Percentiles rank a stretch among this genome's conserved stretches.
phyloP scores from a whole-genome alignment of 1,140 invertebrate genomes.

The Leptonema lineaticorne region DNA sequence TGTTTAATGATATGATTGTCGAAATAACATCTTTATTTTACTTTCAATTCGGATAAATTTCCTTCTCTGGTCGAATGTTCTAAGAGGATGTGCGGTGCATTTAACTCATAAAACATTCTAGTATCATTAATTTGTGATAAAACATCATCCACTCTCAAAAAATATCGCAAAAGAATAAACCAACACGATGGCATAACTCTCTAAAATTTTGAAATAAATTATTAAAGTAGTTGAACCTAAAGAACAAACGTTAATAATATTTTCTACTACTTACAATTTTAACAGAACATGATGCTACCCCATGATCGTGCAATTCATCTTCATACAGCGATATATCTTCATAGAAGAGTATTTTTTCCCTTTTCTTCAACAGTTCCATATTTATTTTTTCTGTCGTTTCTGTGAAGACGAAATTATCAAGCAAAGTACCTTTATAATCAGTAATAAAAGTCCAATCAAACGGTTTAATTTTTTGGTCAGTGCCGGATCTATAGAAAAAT shows the following conservation, averaged over 20 bases:
- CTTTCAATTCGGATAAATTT: conserved; percentile 63
- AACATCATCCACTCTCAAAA: conserved; percentile 92
- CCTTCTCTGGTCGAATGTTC: conserved; percentile 78
- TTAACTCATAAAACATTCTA: conserved; percentile 83
- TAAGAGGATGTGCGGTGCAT: conserved; percentile 71
- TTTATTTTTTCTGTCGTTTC: conserved; percentile 80
- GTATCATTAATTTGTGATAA: conserved; percentile 90
- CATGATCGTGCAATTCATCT: conserved; percentile 98
- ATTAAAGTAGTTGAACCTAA: neutral
- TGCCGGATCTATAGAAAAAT: conserved; percentile 53
- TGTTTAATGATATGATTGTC: neutral
- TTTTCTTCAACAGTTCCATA: conserved; percentile 84
- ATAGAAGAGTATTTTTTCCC: conserved; percentile 94
- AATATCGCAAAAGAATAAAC: conserved; percentile 89
- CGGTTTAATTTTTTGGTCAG: conserved; percentile 78
- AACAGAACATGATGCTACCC: conserved; percentile 83
- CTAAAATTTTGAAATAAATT: conserved; percentile 58
- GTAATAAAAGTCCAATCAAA: conserved; percentile 99
- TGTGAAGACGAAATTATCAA: conserved; percentile 60
- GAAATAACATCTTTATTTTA: conserved; percentile 43
- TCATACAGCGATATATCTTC: conserved; percentile 93
- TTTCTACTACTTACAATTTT: conserved; percentile 80
- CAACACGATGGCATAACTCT: conserved; percentile 94
- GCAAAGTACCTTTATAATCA: conserved; percentile 83
- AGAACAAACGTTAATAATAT: neutral